Conservation (phyloP, 1,140 invertebrate genomes). For the Lasioglossum albipes region DNA sequence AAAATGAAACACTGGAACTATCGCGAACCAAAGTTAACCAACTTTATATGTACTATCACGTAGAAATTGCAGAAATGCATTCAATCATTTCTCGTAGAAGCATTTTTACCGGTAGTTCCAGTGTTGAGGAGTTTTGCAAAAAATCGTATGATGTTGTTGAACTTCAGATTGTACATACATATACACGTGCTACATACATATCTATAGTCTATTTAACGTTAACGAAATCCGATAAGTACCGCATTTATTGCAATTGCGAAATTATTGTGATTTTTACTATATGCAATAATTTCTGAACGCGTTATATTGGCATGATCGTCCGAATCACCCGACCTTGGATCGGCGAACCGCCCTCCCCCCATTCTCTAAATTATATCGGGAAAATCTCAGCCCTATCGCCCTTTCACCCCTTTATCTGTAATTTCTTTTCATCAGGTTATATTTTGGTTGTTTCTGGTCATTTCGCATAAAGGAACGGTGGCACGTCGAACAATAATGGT, state of each 20-base stretch:
- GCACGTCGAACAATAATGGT: conserved; percentile 34
- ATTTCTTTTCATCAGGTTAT: conserved; percentile 19
- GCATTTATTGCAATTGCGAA: too few species aligned
- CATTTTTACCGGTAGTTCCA: too few species aligned
- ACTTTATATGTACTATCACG: not conserved
- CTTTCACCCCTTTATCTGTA: not conserved
- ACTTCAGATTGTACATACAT: not conserved
- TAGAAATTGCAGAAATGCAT: not conserved
- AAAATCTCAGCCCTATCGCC: not conserved
- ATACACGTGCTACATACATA: not conserved
- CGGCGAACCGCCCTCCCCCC: conserved; percentile 21
- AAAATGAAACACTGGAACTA: too few species aligned
- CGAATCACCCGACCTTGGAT: conserved; percentile 26
- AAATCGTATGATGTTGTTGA: too few species aligned
- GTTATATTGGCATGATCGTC: conserved; percentile 10
- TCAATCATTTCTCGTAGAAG: too few species aligned
- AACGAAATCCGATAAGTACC: not conserved
- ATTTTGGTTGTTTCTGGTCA: conserved; percentile 1
- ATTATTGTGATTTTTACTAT: not conserved
- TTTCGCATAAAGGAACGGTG: conserved; percentile 19
- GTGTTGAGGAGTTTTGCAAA: too few species aligned
- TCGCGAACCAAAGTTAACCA: too few species aligned
- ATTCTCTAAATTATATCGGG: conserved; percentile 6
- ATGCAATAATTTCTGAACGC: conserved; percentile 41
- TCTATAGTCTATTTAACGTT: too few species aligned